A percentile compares a stretch with the other conserved stretches of the same genome.
Evolutionary conservation across 1,140 invertebrate genomes (phyloP).

Genomic region (Neodiprion fabricii): DNA sequence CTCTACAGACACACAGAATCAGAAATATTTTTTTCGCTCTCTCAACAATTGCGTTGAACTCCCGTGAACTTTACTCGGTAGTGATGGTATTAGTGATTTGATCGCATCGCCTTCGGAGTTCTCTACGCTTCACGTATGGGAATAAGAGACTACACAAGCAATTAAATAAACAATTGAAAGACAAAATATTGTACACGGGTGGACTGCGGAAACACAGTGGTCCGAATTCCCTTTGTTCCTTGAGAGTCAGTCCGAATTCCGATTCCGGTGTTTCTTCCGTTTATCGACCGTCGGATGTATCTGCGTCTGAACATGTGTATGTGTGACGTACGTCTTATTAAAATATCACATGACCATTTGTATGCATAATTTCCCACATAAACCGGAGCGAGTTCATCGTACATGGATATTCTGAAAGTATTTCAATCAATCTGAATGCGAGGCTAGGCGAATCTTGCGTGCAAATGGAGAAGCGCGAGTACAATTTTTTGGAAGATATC

Average conservation of each 20-base stretch:
- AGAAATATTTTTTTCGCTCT: background rate
- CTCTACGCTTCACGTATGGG: constrained; percentile 26
- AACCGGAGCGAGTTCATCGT: too few relatives aligned
- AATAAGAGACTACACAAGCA: constrained; percentile 19
- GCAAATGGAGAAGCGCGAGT: background rate
- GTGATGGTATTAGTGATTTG: background rate
- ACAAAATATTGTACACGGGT: constrained; percentile 8
- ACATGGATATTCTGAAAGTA: too few relatives aligned
- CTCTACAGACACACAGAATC: background rate
- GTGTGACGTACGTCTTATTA: background rate
- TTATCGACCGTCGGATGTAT: constrained; percentile 28
- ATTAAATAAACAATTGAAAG: constrained; percentile 14
- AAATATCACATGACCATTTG: too few relatives aligned
- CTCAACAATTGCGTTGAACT: too few relatives aligned
- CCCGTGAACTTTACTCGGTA: too few relatives aligned
- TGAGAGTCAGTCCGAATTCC: constrained; percentile 35
- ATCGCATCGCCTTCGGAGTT: constrained; percentile 13
- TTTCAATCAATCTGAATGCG: too few relatives aligned
- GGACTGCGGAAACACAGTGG: constrained; percentile 31
- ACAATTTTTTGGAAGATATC: too few relatives aligned
- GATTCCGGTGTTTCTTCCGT: constrained; percentile 24
- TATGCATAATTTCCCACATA: too few relatives aligned
- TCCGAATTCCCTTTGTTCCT: constrained; percentile 33
- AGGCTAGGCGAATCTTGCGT: too few relatives aligned
- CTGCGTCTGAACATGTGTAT: too few relatives aligned